phyloP scores from a whole-genome alignment of 2,888 invertebrate species.

The Linnaemya vulpina region DNA sequence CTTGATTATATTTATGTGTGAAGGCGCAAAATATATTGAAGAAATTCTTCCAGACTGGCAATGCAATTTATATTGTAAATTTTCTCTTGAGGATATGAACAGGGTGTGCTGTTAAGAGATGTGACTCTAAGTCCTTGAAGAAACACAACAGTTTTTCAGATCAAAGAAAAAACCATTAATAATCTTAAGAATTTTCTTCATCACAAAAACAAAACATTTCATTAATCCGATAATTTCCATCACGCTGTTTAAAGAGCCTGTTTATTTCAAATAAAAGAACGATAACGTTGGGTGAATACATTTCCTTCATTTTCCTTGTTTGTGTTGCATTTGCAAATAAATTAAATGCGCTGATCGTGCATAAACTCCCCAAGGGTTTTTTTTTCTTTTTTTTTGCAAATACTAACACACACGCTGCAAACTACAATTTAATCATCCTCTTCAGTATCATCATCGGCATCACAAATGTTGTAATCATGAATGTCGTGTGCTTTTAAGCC shows the following conservation, averaged over 20 bases:
- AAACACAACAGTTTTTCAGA: too few relatives aligned
- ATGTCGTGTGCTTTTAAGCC: slow-evolving; percentile 56
- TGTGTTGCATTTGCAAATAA: slow-evolving; percentile 25
- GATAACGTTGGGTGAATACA: neutral
- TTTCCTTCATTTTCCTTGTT: slow-evolving; percentile 6
- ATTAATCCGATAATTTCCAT: neutral
- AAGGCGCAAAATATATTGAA: slow-evolving; percentile 37
- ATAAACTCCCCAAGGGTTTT: slow-evolving; percentile 56
- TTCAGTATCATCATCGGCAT: slow-evolving; percentile 27
- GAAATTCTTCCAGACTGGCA: slow-evolving; percentile 8
- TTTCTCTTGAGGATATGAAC: slow-evolving; percentile 6
- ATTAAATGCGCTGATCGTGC: slow-evolving; percentile 59
- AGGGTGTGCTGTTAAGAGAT: slow-evolving; percentile 14
- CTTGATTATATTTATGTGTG: slow-evolving; percentile 33
- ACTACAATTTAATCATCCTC: slow-evolving; percentile 50
- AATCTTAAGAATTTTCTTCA: too few relatives aligned
- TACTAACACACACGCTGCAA: neutral
- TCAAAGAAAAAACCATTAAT: too few relatives aligned
- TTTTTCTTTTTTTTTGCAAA: neutral
- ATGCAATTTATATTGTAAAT: slow-evolving; percentile 22
- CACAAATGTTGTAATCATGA: slow-evolving; percentile 38
- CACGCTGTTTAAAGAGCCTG: slow-evolving; percentile 8
- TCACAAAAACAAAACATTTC: too few relatives aligned
- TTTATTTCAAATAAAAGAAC: neutral
- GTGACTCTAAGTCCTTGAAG: too few relatives aligned